Evolutionary conservation across 1,140 invertebrate genomes (phyloP).

Genomic region (Drosophila asahinai): DNA sequence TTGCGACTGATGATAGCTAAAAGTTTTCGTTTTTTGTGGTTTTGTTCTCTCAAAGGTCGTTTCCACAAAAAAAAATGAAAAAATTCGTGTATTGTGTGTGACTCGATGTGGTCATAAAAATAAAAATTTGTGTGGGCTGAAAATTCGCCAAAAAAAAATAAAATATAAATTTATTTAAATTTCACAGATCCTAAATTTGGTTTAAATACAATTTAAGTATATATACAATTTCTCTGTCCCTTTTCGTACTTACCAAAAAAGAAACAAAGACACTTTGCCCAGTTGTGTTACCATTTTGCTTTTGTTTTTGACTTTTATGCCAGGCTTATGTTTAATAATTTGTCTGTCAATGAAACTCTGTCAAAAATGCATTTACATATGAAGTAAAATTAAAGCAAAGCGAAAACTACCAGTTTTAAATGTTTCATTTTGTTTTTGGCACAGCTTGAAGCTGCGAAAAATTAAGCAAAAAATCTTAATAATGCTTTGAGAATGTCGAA

Average conservation of each 20-base stretch:
- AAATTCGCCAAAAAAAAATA: slow-evolving; percentile 24
- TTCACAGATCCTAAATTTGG: slow-evolving; percentile 23
- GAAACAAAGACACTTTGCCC: neutral
- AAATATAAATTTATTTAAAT: slow-evolving; percentile 43
- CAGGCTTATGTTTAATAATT: slow-evolving; percentile 65
- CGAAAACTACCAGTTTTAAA: slow-evolving; percentile 44
- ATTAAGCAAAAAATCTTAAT: slow-evolving; percentile 21
- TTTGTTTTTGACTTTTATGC: slow-evolving; percentile 33
- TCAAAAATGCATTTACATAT: slow-evolving; percentile 72
- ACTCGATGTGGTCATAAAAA: slow-evolving; percentile 49
- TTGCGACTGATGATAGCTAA: slow-evolving; percentile 55
- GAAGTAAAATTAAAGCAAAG: slow-evolving; percentile 46
- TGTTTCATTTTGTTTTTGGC: slow-evolving; percentile 53
- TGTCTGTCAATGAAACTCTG: slow-evolving; percentile 65
- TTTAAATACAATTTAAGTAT: slow-evolving; percentile 37
- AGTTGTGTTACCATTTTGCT: slow-evolving; percentile 12
- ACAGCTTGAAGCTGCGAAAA: slow-evolving; percentile 36
- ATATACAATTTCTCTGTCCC: slow-evolving; percentile 38
- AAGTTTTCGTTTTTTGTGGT: slow-evolving; percentile 53
- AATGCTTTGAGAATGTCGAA: slow-evolving; percentile 43
- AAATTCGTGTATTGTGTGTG: slow-evolving; percentile 34
- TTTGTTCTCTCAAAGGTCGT: slow-evolving; percentile 79
- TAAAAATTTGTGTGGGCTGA: slow-evolving; percentile 38
- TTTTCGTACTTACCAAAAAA: slow-evolving; percentile 16
- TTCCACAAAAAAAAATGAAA: slow-evolving; percentile 22